These are phyloP conservation scores for Atta texana DNA, from an alignment of 1,140 invertebrate species.

Conservation along the genomic window DNA sequence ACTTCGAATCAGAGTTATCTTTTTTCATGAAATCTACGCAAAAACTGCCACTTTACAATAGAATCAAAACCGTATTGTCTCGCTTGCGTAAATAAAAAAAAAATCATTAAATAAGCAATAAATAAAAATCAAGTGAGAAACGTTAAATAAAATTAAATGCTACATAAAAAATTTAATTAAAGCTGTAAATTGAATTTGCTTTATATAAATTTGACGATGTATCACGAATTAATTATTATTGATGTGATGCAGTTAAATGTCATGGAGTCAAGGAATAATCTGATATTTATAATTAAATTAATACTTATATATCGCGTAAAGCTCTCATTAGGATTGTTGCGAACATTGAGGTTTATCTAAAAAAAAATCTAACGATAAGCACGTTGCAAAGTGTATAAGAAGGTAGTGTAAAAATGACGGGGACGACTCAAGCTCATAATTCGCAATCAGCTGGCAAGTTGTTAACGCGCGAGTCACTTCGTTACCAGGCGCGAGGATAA, in stretches of 20 bases:
- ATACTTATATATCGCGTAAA: neutral
- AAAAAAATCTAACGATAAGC: conserved; percentile 41
- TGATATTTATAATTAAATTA: conserved; percentile 24
- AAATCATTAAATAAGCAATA: neutral
- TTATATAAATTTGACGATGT: neutral
- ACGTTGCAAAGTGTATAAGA: neutral
- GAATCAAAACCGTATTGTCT: neutral
- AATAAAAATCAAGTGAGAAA: neutral
- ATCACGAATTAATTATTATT: neutral
- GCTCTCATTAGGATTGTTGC: conserved; percentile 12
- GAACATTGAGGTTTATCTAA: neutral
- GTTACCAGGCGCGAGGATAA: conserved; percentile 54
- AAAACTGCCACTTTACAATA: neutral
- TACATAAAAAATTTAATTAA: neutral
- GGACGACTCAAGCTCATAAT: conserved; percentile 36
- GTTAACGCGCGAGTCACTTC: conserved; percentile 49
- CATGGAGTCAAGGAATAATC: neutral
- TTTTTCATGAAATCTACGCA: neutral
- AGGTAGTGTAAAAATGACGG: conserved; percentile 1
- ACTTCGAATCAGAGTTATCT: conserved; percentile 20
- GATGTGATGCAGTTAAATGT: neutral
- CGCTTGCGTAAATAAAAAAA: too few species aligned
- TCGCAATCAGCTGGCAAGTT: conserved; percentile 51
- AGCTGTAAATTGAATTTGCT: neutral
- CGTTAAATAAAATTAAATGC: too few species aligned